A percentile compares a stretch with the other conserved stretches of the same genome.
Evolutionary conservation across 2,888 invertebrate genomes (phyloP).

Genomic region (Lasioglossum calceatum): DNA sequence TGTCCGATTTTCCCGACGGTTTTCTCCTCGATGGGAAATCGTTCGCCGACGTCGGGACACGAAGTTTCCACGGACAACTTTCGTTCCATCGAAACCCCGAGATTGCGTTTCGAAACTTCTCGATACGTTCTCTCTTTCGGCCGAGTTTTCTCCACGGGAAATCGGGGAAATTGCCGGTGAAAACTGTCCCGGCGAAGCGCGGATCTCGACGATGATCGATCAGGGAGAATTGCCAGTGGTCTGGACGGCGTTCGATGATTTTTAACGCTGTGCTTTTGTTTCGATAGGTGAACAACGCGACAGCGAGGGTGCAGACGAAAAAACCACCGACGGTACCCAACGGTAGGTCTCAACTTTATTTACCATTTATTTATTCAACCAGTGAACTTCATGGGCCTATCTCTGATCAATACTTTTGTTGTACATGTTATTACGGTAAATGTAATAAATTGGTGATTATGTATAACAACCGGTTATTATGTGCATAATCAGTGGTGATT

Average conservation of each 20-base stretch:
- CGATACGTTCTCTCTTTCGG: background rate
- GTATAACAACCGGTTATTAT: too few species aligned
- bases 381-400: too few species aligned
- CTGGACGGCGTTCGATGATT: background rate
- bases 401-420: background rate
- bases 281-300: conserved; percentile 99
- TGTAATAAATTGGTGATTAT: too few species aligned
- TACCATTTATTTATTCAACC: background rate
- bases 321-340: conserved; percentile 96
- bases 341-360: conserved; percentile 88
- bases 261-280: conserved; percentile 66
- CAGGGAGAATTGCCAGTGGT: conserved; percentile 1
- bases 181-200: conserved; percentile 2
- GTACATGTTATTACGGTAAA: too few species aligned
- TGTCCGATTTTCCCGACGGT: background rate
- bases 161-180: background rate
- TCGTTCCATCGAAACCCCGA: background rate
- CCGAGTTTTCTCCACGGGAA: background rate
- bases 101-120: background rate
- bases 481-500: too few species aligned
- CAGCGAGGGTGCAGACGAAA: conserved; percentile 99
- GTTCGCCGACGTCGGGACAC: background rate
- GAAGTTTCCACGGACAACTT: background rate
- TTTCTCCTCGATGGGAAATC: background rate
- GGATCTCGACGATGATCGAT: conserved; percentile 33